Base-by-base conservation (phyloP, 2,113 vertebrate species). In the Leucopsar rothschildi region DNA sequence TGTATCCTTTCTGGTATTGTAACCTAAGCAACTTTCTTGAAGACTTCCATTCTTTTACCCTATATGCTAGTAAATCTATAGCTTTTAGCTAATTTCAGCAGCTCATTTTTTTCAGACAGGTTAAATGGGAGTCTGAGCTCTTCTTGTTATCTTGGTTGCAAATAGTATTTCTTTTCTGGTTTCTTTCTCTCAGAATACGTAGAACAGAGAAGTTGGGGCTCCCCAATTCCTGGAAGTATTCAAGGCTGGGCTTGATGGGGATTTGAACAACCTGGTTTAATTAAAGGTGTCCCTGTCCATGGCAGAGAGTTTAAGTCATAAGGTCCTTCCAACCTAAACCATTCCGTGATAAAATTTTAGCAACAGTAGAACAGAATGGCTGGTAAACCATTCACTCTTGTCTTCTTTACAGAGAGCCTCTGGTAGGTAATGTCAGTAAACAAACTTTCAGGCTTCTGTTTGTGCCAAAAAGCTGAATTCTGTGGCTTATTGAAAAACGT, bases 361-460 rank as follows among this genome's bases (percentile, higher is more conserved):
- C 11, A 61, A 7, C n/a, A 76, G 23, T n/a, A 87, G 52, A 55
- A 11, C 7, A n/a, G 31, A 10, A 44, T 42, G 56, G 20, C 29
- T 52, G 55, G 25, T 78, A 66, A 90, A 42, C 23, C 4, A 16
- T 24, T 53, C 39, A 29, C 25, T 29, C 12, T 23, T 89, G 24
- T 21, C 47, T 42, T 90, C 39, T 50, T 50, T 17, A 29, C 25
- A 63, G 39, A 75, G 61, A 44, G 29, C 28, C 44, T 76, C 21
- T 0, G 2, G n/a, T 55, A 52, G 22, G 3, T 64, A 27, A 27
- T 0, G 0, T 52, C 15, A 42, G 11, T 44, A 44, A 71, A 29
- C 17, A 56, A 75, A 57, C 9, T 19, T 20, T 17, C 15, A 71
- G 40, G 15, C 31, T 81, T 80, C 45, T 70, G 2, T 65, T 80